phyloP scores from a whole-genome alignment of 2,797 vertebrate species.

The Orestias chungarensis region DNA sequence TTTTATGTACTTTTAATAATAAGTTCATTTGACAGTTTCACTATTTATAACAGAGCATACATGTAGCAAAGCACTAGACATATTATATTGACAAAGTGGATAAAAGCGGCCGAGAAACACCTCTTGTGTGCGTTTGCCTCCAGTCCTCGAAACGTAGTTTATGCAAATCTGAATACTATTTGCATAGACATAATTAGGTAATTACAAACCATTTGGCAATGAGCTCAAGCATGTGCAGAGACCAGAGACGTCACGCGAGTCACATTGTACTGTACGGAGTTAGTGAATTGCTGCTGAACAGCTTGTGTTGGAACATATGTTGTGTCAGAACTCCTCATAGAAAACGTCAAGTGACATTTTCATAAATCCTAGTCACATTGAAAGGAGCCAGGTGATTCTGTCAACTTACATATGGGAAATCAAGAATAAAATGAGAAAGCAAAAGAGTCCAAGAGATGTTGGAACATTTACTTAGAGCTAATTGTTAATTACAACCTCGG shows the following conservation, averaged over 20 bases:
- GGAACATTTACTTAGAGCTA: background rate
- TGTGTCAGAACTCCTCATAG: conserved; percentile 64
- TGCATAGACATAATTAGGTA: conserved; percentile 91
- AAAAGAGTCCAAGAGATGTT: background rate
- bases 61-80: conserved; percentile 12
- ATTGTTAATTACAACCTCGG: background rate
- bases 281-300: conserved; percentile 76
- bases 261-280: conserved; percentile 76
- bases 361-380: conserved; percentile 62
- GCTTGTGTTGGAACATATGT: conserved; percentile 78
- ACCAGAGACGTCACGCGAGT: conserved; percentile 77
- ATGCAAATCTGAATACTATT: conserved; percentile 87
- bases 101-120: conserved; percentile 29
- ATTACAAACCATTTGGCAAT: conserved; percentile 90
- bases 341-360: conserved; percentile 74
- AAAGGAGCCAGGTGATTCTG: background rate
- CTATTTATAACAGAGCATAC: conserved; percentile 20
- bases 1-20: conserved; percentile 29
- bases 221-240: conserved; percentile 85
- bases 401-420: conserved; percentile 1
- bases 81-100: conserved; percentile 20
- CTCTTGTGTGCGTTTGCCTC: conserved; percentile 64
- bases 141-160: conserved; percentile 78
- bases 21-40: conserved; percentile 13
- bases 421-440: background rate